Percentiles rank a stretch among this genome's conserved stretches.
Conservation (phyloP, 2,113 vertebrate species). For the Varanus komodoensis region DNA sequence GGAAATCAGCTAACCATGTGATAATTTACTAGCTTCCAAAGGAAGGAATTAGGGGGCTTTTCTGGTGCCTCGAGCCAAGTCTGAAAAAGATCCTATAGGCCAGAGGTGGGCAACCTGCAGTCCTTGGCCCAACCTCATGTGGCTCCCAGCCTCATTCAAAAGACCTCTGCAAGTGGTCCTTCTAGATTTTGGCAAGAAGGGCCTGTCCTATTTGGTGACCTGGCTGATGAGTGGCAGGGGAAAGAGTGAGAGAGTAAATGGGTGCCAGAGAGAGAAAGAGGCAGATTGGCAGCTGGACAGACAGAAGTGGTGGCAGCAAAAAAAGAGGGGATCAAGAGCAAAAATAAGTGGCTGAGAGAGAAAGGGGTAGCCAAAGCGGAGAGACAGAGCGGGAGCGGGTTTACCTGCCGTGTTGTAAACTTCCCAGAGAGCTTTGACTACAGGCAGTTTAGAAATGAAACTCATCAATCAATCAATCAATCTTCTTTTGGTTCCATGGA, state of each 20-base stretch:
- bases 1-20: background rate
- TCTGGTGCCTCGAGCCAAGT: slow-evolving; percentile 28
- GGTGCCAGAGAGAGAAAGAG: background rate
- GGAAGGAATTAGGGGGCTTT: slow-evolving; percentile 26
- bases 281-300: too few species aligned
- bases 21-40: background rate
- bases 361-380: background rate
- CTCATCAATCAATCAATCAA: too few species aligned
- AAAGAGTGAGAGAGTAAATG: background rate
- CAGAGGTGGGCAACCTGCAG: background rate
- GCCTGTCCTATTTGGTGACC: background rate
- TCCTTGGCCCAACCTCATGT: background rate
- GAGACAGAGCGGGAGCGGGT: too few species aligned
- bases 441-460: background rate
- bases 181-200: background rate
- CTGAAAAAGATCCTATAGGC: background rate
- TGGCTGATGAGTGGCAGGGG: too few species aligned
- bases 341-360: background rate
- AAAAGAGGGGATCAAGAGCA: too few species aligned
- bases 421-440: background rate
- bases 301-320: background rate
- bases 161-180: background rate
- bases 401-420: background rate
- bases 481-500: background rate
- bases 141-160: background rate